Base-by-base conservation (phyloP, 2,888 invertebrate species). In the Amphipoea lucens region DNA sequence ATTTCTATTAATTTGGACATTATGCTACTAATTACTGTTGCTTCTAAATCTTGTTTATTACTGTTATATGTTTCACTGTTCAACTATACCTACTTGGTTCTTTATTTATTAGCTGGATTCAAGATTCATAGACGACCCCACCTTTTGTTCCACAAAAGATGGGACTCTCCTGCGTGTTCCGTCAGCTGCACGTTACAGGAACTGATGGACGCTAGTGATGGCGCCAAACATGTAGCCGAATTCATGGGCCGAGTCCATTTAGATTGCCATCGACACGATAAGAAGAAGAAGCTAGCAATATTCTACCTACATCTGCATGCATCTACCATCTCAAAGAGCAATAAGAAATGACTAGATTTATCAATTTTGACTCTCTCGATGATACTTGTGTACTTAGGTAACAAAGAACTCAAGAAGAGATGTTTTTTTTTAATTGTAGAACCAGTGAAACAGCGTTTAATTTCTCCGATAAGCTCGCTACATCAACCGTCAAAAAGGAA, bases 401-500 rank as follows among this genome's bases (percentile, higher is more conserved):
- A 57, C 54, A 82, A 36, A 51, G 1, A n/a, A 6, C n/a, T 48
- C 48, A 12, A 48, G 11, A 48, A 48, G 48, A 48, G 4, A 48
- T 48, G 12, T 1, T 65, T 76, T 66, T 51, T 57, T 54, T 29
- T 29, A 36, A 68, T 54, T 68, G 20, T 20, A n/a, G 14, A 51
- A 65, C 36, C 78, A 69, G 14, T 51, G 42, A 70, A 23, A 48
- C 14, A 42, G 11, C 7, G 17, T n/a, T 66, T 7, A 20, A 42
- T 84, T 79, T 66, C 40, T 45, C 36, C 60, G 75, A 71, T 85
- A 74, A 67, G 29, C 23, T 5, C 20, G 40, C n/a, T 29, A 51
- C 60, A 77, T 67, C 36, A 42, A 23, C 36, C 9, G 62, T 74
- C n/a, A n/a, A 67, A 70, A 69, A 75, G 68, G 70, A 88, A 86